Evolutionary conservation across 2,113 vertebrate species (phyloP).

Genomic region (Tinamus guttatus): DNA sequence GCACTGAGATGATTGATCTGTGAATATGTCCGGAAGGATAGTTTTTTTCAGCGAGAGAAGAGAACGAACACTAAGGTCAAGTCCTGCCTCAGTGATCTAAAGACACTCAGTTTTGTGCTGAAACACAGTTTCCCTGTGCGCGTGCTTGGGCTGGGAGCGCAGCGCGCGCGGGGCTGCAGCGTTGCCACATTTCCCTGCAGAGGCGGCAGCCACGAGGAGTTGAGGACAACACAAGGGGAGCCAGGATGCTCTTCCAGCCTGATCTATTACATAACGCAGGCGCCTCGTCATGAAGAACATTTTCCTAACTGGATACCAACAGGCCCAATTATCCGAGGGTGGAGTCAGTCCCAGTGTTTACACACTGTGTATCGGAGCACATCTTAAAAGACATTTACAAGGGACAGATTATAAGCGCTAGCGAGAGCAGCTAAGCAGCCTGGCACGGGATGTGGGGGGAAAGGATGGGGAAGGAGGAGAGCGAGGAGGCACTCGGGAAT

Average conservation of each 20-base stretch:
- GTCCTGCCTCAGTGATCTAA: background rate
- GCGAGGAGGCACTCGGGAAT: background rate
- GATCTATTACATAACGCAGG: background rate
- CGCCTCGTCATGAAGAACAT: background rate
- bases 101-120: background rate
- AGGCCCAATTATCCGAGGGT: background rate
- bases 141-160: background rate
- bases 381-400: background rate
- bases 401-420: background rate
- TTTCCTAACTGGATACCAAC: background rate
- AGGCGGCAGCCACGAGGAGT: background rate
- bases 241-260: background rate
- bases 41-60: background rate
- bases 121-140: background rate
- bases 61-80: background rate
- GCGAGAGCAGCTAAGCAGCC: background rate
- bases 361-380: background rate
- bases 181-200: background rate
- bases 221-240: background rate
- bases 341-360: background rate
- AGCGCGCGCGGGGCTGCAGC: too few species aligned
- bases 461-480: background rate
- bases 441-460: background rate
- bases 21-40: background rate
- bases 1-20: background rate